phyloP scores from a whole-genome alignment of 2,888 invertebrate genomes.

The Gibbula magus region DNA sequence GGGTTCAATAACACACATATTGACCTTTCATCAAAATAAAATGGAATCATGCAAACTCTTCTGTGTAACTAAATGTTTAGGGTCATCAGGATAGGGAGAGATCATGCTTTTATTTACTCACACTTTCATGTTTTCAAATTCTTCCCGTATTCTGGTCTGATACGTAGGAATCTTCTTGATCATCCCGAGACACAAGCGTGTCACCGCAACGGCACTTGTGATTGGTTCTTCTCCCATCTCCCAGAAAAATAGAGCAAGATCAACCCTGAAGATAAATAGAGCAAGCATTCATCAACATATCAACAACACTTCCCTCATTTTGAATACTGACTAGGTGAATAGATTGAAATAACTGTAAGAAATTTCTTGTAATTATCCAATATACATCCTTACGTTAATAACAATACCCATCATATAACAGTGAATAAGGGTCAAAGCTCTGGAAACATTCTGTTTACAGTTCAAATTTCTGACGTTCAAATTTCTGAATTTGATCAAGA shows the following conservation, averaged over 20 bases:
- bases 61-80: neutral
- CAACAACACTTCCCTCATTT: no score
- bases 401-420: no score
- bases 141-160: conserved; percentile 57
- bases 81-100: neutral
- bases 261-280: conserved; percentile 48
- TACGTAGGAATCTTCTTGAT: conserved; percentile 58
- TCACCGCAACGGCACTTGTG: conserved; percentile 71
- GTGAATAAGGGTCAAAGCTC: no score
- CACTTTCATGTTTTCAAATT: conserved; percentile 55
- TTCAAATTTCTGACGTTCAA: no score
- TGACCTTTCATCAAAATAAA: no score
- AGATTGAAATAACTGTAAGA: no score
- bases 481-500: no score
- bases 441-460: no score
- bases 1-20: no score
- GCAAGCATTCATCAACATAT: neutral
- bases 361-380: no score
- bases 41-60: neutral
- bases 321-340: no score
- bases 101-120: conserved; percentile 41
- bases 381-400: no score
- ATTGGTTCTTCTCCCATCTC: conserved; percentile 73
- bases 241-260: conserved; percentile 74
- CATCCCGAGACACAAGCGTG: conserved; percentile 68